A percentile compares a stretch with the other conserved stretches of the same genome.
phyloP scores from a whole-genome alignment of 2,113 vertebrate species.

The Ochotona princeps region DNA sequence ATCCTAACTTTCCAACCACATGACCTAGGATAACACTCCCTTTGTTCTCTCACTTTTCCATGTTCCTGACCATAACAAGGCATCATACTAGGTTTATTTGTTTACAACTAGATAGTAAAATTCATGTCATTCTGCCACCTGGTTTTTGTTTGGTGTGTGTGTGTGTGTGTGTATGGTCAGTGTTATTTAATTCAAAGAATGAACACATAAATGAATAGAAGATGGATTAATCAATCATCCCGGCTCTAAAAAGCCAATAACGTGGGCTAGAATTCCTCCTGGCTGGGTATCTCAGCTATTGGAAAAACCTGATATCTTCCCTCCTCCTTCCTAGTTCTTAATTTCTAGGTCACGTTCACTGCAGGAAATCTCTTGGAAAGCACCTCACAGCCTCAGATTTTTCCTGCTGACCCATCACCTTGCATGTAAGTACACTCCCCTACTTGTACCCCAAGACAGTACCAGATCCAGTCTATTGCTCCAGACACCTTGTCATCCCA shows the following conservation, averaged over 20 bases:
- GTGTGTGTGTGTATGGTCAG: too few species aligned
- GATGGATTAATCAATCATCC: background rate
- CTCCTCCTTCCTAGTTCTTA: background rate
- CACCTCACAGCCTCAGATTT: background rate
- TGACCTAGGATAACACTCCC: too few species aligned
- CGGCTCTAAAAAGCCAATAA: conserved; percentile 1
- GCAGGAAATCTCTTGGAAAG: background rate
- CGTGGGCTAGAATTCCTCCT: background rate
- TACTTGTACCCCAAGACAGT: background rate
- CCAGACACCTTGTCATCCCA: background rate
- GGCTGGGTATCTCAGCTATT: background rate
- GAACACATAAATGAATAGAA: background rate
- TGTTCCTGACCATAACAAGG: too few species aligned
- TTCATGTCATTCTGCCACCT: background rate
- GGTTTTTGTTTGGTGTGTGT: background rate
- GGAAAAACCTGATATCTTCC: background rate
- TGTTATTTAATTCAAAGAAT: background rate
- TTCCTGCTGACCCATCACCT: background rate
- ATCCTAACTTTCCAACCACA: background rate
- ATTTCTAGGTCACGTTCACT: background rate
- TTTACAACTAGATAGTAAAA: background rate
- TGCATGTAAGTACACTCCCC: rapidly evolving
- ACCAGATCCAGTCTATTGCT: background rate
- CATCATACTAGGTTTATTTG: background rate
- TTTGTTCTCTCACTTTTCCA: rapidly evolving